phyloP scores from a whole-genome alignment of 2,888 invertebrate species.

The Ochropacha duplaris region DNA sequence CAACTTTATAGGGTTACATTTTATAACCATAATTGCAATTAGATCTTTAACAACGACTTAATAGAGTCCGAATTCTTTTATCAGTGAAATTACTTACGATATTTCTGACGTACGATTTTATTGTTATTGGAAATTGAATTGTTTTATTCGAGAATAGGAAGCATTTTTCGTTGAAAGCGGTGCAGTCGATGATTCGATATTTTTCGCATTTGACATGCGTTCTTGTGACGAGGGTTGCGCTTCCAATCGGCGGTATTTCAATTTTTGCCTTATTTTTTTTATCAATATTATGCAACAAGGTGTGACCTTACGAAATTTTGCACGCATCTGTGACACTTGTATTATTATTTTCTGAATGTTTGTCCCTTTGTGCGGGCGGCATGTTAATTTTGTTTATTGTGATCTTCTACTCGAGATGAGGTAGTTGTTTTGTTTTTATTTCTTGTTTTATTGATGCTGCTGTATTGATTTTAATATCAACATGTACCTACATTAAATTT shows the following conservation, averaged over 20 bases:
- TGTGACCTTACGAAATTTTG: constrained; percentile 56
- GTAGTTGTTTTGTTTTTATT: neutral
- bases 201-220: constrained; percentile 52
- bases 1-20: constrained; percentile 45
- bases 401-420: neutral
- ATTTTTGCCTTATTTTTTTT: constrained; percentile 62
- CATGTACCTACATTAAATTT: too few relatives aligned
- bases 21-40: constrained; percentile 9
- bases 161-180: neutral
- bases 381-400: constrained; percentile 23
- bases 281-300: constrained; percentile 58
- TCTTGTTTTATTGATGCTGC: neutral
- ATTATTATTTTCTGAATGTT: constrained; percentile 45
- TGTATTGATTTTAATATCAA: neutral
- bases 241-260: constrained; percentile 57
- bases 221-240: constrained; percentile 52
- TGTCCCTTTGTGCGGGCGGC: constrained; percentile 27
- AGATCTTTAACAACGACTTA: constrained; percentile 5
- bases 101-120: neutral
- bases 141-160: neutral
- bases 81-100: neutral
- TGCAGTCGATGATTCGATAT: constrained; percentile 32
- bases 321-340: constrained; percentile 61
- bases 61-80: neutral
- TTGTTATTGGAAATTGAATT: neutral